Percentiles rank a stretch among this genome's conserved stretches.
Conservation (phyloP, 2,113 vertebrate species). For the Talpa occidentalis region DNA sequence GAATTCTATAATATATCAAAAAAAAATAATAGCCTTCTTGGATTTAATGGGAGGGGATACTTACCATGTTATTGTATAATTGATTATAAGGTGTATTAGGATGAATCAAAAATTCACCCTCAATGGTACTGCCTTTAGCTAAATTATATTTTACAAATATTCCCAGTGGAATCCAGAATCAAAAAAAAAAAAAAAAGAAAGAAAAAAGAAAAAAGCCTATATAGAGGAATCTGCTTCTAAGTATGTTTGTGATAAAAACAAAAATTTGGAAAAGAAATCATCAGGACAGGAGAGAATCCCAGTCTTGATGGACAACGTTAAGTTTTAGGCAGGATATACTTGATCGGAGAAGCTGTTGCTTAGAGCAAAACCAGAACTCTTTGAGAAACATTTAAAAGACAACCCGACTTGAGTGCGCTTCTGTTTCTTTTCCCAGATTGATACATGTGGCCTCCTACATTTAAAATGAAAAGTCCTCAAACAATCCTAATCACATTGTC, state of each 20-base stretch:
- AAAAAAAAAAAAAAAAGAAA: no score
- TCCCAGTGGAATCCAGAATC: background rate
- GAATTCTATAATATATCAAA: background rate
- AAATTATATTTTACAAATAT: background rate
- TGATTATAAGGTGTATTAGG: background rate
- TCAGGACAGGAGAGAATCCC: background rate
- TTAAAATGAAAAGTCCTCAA: constrained; percentile 86
- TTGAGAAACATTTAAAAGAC: constrained; percentile 71
- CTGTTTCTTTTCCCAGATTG: constrained; percentile 73
- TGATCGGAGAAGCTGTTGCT: constrained; percentile 45
- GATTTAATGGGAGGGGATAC: background rate
- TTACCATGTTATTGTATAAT: background rate
- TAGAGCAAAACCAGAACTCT: constrained; percentile 69
- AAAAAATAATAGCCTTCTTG: background rate
- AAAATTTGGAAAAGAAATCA: background rate
- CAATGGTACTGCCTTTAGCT: background rate
- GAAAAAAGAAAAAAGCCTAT: no score
- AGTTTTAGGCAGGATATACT: background rate
- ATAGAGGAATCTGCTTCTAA: background rate
- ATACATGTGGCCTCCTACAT: constrained; percentile 75
- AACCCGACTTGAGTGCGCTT: constrained; percentile 46
- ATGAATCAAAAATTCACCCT: background rate
- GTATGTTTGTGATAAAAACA: background rate
- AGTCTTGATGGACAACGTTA: background rate
- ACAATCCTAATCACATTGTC: constrained; percentile 87